A percentile compares a stretch with the other conserved stretches of the same genome.
Conservation (phyloP, 1,140 invertebrate genomes). For the Heliconius melpomene region DNA sequence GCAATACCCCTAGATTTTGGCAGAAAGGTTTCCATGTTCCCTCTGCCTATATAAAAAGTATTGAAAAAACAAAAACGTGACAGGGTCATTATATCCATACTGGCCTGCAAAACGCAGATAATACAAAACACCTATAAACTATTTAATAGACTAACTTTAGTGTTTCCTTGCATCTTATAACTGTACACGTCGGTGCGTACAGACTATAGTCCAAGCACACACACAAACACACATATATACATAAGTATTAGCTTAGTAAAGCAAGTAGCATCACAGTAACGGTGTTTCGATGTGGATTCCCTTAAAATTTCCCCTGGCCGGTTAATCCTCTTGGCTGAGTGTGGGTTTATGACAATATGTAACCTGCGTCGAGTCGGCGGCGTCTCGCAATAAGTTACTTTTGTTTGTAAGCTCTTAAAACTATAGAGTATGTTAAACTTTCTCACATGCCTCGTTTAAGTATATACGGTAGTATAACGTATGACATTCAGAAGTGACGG, state of each 20-base stretch:
- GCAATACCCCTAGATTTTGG: too few species aligned
- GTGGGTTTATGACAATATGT: constrained; percentile 74
- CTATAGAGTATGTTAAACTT: constrained; percentile 54
- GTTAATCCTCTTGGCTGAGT: constrained; percentile 46
- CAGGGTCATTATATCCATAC: too few species aligned
- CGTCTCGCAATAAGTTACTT: constrained; percentile 69
- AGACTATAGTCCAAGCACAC: constrained; percentile 1
- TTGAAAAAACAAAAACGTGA: too few species aligned
- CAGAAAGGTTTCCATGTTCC: too few species aligned
- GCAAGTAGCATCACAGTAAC: constrained; percentile 35
- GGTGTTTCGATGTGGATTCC: constrained; percentile 42
- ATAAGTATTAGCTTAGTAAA: constrained; percentile 35
- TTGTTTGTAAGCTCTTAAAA: constrained; percentile 74
- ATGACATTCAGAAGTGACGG: not conserved
- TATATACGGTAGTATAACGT: not conserved
- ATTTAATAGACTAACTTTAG: not conserved
- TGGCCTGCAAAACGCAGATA: too few species aligned
- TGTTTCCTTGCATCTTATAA: constrained; percentile 8
- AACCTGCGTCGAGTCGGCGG: constrained; percentile 63
- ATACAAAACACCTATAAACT: not conserved
- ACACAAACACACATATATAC: constrained; percentile 20
- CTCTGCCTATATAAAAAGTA: too few species aligned
- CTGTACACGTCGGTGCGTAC: not conserved
- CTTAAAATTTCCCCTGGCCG: constrained; percentile 44
- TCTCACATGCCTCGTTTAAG: not conserved